A percentile compares a stretch with the other conserved stretches of the same genome.
Evolutionary conservation across 2,888 invertebrate genomes (phyloP).

Genomic region (Axea sp.): DNA sequence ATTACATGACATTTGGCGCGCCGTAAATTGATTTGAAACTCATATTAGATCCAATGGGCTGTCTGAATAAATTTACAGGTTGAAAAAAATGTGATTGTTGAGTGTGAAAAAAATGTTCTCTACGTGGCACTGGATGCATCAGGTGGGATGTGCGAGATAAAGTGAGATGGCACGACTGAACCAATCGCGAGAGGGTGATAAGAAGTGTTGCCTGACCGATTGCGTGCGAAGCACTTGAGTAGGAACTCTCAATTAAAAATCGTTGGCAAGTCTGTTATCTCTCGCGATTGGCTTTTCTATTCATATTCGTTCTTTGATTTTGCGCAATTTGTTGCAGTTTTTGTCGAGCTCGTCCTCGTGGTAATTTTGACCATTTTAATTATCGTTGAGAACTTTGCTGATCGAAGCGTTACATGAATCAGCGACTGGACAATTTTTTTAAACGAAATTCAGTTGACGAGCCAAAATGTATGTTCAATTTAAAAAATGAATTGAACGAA

Average conservation of each 20-base stretch:
- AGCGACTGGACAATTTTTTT: too few species aligned
- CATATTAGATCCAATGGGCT: too few species aligned
- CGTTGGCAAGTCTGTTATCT: constrained; percentile 62
- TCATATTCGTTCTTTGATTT: constrained; percentile 36
- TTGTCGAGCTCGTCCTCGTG: neutral
- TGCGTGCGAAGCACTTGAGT: constrained; percentile 59
- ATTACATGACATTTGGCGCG: too few species aligned
- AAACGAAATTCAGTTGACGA: too few species aligned
- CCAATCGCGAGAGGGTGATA: constrained; percentile 31
- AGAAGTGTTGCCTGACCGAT: constrained; percentile 54
- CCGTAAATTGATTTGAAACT: too few species aligned
- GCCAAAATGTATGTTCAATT: too few species aligned
- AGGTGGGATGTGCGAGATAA: constrained; percentile 47
- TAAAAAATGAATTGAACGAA: too few species aligned
- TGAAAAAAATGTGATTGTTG: too few species aligned
- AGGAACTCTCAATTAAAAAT: constrained; percentile 67
- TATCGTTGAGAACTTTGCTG: too few species aligned
- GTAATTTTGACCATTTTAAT: neutral
- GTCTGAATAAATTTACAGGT: too few species aligned
- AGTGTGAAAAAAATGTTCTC: constrained; percentile 44
- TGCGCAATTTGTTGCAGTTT: constrained; percentile 6
- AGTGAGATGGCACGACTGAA: constrained; percentile 16
- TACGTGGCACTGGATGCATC: constrained; percentile 47
- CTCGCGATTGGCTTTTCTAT: constrained; percentile 40
- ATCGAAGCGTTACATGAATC: too few species aligned